Evolutionary conservation across 92 coral and sea anemone genomes (phyloP), one percentile per base, ranked within the genome.

Genomic region (Bergia sp.): DNA sequence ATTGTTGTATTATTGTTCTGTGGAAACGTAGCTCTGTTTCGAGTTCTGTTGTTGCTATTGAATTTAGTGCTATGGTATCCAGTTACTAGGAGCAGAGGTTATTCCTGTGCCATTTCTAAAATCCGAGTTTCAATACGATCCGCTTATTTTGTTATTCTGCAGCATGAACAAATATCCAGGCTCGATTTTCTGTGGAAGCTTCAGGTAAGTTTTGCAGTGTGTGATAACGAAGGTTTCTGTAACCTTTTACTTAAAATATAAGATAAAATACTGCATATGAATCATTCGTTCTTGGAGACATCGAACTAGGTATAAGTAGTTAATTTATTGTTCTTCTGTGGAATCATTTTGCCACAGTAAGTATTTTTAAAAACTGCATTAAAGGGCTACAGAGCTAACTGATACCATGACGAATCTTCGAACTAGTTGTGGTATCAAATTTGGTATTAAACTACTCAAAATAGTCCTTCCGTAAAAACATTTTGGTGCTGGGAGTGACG

Each of bases 141-240:
- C 69, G 20, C 13, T 0, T 16, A 21, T 12, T 38, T 49, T 40
- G 15, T 88, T 77, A 23, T 82, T 73, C 90, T 91, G 77, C 93
- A 97, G 99, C 98, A 94, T 82, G 99, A 97, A 64, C 96, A 97
- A 89, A 97, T 97, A 83, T 96, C 99, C 64, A 90, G 99, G 82
- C 94, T 97, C 40, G 99, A 97, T 90, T 97, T 95, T 92, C 93
- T 97, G 66, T 97, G 99, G 99, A 97, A 97, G 91, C 94, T 97
- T 50, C 99, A 96, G 97, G 99, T 96, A 81, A 21, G 87, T 82
- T 4, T 41, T 79, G 40, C 8, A 44, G 36, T 12, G 55, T 29
- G 61, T 23, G n/a, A 23, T 41, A 37, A 4, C 9, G 15, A 13
- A 3, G 69, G 6, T 79, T 45, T 16, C 1, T 5, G 29, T 18